Conservation (phyloP, 2,797 vertebrate genomes). For the Rhincodon typus region DNA sequence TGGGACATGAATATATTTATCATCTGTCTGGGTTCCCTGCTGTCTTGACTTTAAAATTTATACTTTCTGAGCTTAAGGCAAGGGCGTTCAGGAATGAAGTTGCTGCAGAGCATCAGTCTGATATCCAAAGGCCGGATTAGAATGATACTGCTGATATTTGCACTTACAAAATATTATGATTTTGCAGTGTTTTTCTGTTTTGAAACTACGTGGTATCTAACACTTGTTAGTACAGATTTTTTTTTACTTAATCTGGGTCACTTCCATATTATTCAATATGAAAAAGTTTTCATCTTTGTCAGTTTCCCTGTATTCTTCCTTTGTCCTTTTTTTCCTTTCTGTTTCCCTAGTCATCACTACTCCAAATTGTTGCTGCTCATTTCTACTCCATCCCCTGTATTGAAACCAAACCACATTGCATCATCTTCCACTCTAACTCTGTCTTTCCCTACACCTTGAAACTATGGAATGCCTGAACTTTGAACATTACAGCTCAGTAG, state of each 20-base stretch:
- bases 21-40: not conserved
- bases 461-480: not conserved
- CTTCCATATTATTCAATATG: not conserved
- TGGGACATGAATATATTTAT: conserved; percentile 20
- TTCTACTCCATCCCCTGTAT: not conserved
- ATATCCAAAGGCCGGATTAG: not conserved
- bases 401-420: not conserved
- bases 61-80: conserved; percentile 9
- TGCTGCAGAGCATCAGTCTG: not conserved
- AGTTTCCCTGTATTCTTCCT: not conserved
- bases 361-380: not conserved
- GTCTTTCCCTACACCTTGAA: not conserved
- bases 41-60: conserved; percentile 13
- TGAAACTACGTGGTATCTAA: not conserved
- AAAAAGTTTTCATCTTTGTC: not conserved
- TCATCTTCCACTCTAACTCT: not conserved
- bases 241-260: not conserved
- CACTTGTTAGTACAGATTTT: not conserved
- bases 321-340: not conserved
- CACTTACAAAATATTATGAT: not conserved
- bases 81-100: not conserved
- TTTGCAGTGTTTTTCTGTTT: conserved; percentile 27
- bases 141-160: not conserved
- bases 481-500: not conserved
- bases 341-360: not conserved